Base-by-base conservation (phyloP, 2,797 vertebrate species). In the Sebastes melanostomus region DNA sequence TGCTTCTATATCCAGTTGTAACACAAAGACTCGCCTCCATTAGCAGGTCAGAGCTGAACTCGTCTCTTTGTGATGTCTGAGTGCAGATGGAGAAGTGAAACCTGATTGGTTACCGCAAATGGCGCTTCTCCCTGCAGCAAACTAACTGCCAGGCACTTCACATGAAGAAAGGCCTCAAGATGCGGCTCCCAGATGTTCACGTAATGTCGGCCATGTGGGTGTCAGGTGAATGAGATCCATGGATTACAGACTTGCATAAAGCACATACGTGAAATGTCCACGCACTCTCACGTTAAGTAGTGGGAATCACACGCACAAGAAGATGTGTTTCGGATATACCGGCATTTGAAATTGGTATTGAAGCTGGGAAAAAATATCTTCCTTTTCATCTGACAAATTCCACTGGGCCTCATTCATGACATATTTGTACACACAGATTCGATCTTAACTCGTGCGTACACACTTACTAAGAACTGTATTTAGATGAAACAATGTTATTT, bases 151-250 rank as follows among this genome's bases (percentile, higher is more conserved):
- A 93, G 92, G 92, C 93, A 93, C 88, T 93, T 92, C 82, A 83
- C 87, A 92, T 92, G 89, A 94, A 87, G 86, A 86, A 93, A 93
- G 75, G 92, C 94, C 93, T 88, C 85, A 75, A 92, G 92, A 93
- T 88, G 88, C 87, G 86, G 86, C 92, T 92, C 89, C 85, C 93
- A 94, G 92, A 95, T 95, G 93, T 93, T 95, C 91, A 22, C 58
- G 69, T 84, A 93, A 93, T 91, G 89, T 83, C 29, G 88, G 83
- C 91, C 91, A 92, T 93, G 93, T 93, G 92, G 92, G 79, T 90
- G 94, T 92, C 90, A 92, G 91, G 91, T 92, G 86, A 89, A 91
- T 87, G 82, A 92, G 87, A 91, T 87, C 71, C 87, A 88, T 87
- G 81, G 77, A 88, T 82, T 85, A 85, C 81, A 89, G 69, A 91